These are phyloP conservation scores for Henicopernis longicauda DNA, from an alignment of 2,113 vertebrate genomes.

Conservation along the genomic window DNA sequence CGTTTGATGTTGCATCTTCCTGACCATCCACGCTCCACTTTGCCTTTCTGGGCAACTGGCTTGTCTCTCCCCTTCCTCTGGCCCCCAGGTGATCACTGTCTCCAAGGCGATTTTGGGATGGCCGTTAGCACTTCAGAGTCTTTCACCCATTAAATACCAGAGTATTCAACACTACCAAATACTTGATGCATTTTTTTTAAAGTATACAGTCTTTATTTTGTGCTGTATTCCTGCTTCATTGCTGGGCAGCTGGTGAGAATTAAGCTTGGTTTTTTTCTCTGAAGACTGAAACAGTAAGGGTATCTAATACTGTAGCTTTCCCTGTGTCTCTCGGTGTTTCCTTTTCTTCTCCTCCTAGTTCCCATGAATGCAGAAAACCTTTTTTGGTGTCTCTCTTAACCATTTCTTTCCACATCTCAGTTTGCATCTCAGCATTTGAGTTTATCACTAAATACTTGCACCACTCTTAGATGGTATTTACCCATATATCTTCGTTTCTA, in stretches of 20 bases:
- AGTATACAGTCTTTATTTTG: background rate
- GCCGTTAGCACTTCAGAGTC: background rate
- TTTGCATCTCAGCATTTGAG: background rate
- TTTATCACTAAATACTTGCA: background rate
- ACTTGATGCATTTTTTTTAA: background rate
- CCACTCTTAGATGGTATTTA: background rate
- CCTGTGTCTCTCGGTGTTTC: background rate
- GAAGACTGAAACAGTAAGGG: background rate
- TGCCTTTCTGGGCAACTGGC: background rate
- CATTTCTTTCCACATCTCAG: background rate
- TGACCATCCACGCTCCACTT: background rate
- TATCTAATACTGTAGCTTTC: background rate
- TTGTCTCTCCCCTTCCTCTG: background rate
- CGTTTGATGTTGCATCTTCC: background rate
- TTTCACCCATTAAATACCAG: background rate
- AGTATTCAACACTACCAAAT: background rate
- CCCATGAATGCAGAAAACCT: background rate
- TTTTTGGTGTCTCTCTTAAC: background rate
- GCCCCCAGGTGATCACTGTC: background rate
- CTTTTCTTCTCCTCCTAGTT: background rate
- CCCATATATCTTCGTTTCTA: background rate
- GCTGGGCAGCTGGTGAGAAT: background rate
- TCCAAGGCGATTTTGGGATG: background rate
- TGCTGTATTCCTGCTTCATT: background rate
- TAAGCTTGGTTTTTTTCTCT: background rate